These are phyloP conservation scores for Hippocampus comes DNA, from an alignment of 2,113 vertebrate species.

Conservation along the genomic window DNA sequence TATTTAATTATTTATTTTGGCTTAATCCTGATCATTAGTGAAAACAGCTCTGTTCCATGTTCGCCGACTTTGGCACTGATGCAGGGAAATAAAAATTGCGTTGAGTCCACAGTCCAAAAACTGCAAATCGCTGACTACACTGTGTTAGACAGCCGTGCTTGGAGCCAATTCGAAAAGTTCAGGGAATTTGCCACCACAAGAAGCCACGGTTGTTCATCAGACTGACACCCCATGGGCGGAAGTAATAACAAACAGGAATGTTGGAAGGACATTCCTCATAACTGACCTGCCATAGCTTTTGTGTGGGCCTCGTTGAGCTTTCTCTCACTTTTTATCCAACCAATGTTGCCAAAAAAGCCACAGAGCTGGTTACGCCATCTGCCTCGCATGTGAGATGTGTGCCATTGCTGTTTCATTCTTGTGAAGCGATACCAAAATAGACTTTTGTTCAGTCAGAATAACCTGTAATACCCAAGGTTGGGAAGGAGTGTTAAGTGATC, in stretches of 20 bases:
- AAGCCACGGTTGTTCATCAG: not conserved
- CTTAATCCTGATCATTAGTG: not conserved
- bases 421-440: not conserved
- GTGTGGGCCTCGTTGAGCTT: not conserved
- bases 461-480: not conserved
- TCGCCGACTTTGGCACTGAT: not conserved
- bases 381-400: not conserved
- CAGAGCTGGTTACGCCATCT: not conserved
- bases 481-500: too few species aligned
- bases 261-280: not conserved
- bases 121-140: slow-evolving; percentile 37
- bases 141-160: not conserved
- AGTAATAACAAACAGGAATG: slow-evolving; percentile 1
- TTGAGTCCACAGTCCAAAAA: not conserved
- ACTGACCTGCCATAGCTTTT: not conserved
- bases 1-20: not conserved
- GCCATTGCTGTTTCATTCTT: not conserved
- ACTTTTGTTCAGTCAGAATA: not conserved
- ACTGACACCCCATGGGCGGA: not conserved
- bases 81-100: not conserved
- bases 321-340: not conserved
- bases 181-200: not conserved
- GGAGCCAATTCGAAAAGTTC: not conserved
- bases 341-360: not conserved
- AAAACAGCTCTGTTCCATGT: not conserved